These are phyloP conservation scores for Naja naja DNA, from an alignment of 2,113 vertebrate species.

Conservation along the genomic window DNA sequence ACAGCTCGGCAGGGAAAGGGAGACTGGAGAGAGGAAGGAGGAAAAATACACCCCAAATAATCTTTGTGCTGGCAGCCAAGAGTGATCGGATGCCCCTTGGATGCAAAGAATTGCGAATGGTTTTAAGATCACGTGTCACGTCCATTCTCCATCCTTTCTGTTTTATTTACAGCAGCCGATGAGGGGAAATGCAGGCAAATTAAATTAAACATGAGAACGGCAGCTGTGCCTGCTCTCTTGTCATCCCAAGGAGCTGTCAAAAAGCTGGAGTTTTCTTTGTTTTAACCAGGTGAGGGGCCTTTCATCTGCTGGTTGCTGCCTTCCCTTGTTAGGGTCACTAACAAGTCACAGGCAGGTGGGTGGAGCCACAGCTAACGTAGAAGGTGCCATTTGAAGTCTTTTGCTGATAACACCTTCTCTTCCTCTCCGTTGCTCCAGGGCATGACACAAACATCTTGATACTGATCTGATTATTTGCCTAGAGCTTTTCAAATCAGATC, in stretches of 20 bases:
- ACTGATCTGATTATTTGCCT: background rate
- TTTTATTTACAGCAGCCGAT: background rate
- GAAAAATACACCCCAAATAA: too few relatives aligned
- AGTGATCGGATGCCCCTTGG: background rate
- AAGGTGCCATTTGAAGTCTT: background rate
- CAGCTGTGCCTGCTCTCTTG: background rate
- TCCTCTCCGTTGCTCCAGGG: background rate
- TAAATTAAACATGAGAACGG: background rate
- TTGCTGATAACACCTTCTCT: background rate
- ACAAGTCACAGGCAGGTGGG: background rate
- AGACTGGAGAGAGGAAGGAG: background rate
- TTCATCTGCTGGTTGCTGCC: background rate
- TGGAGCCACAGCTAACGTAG: background rate
- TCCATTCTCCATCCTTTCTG: background rate
- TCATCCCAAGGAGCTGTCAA: background rate
- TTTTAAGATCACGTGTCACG: background rate
- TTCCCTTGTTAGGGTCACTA: background rate
- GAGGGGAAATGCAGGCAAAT: background rate
- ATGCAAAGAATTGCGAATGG: background rate
- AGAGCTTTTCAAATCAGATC: background rate
- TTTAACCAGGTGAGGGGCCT: background rate
- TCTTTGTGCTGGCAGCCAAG: background rate
- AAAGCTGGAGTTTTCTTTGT: background rate
- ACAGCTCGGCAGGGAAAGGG: constrained; percentile 19
- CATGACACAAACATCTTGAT: background rate